phyloP scores from a whole-genome alignment of 2,797 vertebrate genomes.

The Siniperca undulata region DNA sequence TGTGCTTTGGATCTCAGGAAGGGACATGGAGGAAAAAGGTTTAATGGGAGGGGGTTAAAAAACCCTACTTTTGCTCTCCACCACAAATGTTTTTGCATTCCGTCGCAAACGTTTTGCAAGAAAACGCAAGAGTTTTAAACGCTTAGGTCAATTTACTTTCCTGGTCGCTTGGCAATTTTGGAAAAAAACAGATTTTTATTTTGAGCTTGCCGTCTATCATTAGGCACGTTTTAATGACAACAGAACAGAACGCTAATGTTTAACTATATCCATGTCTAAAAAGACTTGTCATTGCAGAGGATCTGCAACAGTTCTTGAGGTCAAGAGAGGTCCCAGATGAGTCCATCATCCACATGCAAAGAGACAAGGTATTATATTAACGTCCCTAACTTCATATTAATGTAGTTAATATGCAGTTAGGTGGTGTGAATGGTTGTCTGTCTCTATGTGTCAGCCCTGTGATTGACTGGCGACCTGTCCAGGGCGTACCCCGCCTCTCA shows the following conservation, averaged over 20 bases:
- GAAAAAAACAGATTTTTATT: not conserved
- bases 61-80: not conserved
- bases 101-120: not conserved
- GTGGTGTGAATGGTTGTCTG: not conserved
- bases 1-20: not conserved
- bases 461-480: not conserved
- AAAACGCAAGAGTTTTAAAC: no score
- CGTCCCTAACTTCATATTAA: no score
- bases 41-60: not conserved
- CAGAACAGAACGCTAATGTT: not conserved
- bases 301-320: not conserved
- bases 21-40: not conserved
- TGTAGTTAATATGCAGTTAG: not conserved
- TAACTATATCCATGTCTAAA: not conserved
- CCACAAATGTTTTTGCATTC: not conserved
- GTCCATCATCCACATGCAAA: not conserved
- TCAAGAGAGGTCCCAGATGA: not conserved
- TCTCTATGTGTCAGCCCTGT: not conserved
- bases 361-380: not conserved
- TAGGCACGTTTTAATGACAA: not conserved
- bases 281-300: not conserved
- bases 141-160: not conserved
- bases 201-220: not conserved
- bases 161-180: not conserved
- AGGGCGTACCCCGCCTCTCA: not conserved